phyloP scores from a whole-genome alignment of 2,113 vertebrate species.

The Elgaria multicarinata region DNA sequence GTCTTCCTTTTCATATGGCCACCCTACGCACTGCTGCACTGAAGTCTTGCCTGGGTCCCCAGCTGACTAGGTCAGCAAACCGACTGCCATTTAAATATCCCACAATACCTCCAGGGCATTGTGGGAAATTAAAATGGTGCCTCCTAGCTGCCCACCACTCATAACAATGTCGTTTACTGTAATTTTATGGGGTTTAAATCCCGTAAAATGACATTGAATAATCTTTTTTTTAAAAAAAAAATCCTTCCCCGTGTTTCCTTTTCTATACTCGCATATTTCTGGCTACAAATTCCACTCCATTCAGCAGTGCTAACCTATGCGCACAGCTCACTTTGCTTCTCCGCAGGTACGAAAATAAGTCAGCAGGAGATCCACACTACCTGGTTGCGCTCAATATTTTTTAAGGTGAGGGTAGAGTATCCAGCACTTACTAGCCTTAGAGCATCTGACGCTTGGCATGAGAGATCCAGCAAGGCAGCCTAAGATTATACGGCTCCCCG shows the following conservation, averaged over 20 bases:
- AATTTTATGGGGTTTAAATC: not conserved
- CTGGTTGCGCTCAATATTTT: slow-evolving; percentile 41
- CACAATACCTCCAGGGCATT: not conserved
- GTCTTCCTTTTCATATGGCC: too few species aligned
- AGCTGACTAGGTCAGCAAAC: not conserved
- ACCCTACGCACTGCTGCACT: too few species aligned
- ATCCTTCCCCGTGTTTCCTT: not conserved
- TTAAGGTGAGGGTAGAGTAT: slow-evolving; percentile 40
- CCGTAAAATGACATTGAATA: slow-evolving; percentile 34
- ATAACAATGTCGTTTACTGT: not conserved
- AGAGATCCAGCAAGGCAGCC: slow-evolving; percentile 41
- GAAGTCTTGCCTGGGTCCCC: too few species aligned
- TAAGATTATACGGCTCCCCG: not conserved
- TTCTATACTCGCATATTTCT: not conserved
- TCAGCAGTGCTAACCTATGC: slow-evolving; percentile 13
- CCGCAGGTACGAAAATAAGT: slow-evolving; percentile 13
- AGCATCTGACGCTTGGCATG: slow-evolving; percentile 33
- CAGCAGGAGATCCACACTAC: not conserved
- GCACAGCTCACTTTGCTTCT: slow-evolving; percentile 11
- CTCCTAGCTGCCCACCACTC: not conserved
- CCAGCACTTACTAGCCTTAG: slow-evolving; percentile 24
- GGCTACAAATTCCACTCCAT: slow-evolving; percentile 19
- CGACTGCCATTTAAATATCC: not conserved
- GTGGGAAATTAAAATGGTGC: not conserved
- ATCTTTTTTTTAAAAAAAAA: not conserved